Conservation (phyloP, 2,888 invertebrate species). For the Acanthoscelides obtectus region DNA sequence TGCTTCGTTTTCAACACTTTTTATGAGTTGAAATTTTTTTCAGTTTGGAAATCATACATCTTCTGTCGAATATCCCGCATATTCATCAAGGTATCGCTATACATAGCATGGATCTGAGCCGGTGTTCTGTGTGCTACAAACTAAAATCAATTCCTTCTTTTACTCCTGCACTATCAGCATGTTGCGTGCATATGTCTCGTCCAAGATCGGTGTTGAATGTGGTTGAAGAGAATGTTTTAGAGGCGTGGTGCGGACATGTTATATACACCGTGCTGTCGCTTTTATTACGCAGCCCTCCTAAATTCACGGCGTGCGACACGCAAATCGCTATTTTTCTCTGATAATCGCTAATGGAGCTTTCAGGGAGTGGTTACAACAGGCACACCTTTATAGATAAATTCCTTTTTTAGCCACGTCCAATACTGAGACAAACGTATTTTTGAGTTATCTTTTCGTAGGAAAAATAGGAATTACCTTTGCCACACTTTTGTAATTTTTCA, state of each 20-base stretch:
- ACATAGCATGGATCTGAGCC: too few species aligned
- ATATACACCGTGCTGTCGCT: neutral
- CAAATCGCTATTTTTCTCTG: neutral
- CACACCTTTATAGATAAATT: neutral
- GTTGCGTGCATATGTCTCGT: neutral
- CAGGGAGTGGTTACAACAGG: neutral
- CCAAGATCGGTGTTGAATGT: neutral
- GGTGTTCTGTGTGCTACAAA: too few species aligned
- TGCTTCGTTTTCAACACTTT: too few species aligned
- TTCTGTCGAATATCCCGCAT: too few species aligned
- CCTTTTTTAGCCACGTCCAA: neutral
- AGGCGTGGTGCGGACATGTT: neutral
- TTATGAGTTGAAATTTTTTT: too few species aligned
- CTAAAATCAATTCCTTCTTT: too few species aligned
- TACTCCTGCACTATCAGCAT: neutral
- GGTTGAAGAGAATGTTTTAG: neutral
- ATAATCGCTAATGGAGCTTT: neutral
- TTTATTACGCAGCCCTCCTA: neutral
- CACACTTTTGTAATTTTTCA: too few species aligned
- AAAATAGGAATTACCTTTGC: too few species aligned
- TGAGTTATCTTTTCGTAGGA: too few species aligned
- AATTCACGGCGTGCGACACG: neutral
- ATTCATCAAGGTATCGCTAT: too few species aligned
- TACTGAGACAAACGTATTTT: neutral
- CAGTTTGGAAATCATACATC: too few species aligned